Evolutionary conservation across 92 coral and sea anemone genomes (phyloP).

Genomic region (Palythoa caribaeorum): DNA sequence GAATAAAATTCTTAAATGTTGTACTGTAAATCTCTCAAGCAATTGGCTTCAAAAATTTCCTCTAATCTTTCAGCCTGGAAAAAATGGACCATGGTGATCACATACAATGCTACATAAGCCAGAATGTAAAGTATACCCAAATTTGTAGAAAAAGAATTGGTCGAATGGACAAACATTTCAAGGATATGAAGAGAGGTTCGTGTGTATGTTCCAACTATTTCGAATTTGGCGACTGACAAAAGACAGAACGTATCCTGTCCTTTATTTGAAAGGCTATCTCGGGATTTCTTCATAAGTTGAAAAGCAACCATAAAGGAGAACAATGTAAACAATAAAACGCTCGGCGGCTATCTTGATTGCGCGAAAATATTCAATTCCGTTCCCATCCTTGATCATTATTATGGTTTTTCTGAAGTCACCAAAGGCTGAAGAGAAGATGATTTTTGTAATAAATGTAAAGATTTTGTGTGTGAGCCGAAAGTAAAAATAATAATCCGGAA

Average conservation of each 20-base stretch:
- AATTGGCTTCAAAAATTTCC: not conserved
- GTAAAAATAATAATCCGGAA: too few species aligned
- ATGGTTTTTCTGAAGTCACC: not conserved
- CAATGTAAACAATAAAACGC: not conserved
- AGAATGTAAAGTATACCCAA: not conserved
- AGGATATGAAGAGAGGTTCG: not conserved
- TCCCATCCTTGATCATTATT: conserved; percentile 3
- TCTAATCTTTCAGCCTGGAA: not conserved
- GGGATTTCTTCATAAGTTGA: conserved; percentile 23
- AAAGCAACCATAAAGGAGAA: not conserved
- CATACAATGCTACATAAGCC: not conserved
- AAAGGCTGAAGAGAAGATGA: not conserved
- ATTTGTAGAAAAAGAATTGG: not conserved
- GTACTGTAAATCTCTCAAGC: not conserved
- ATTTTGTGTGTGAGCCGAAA: not conserved
- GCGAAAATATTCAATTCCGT: conserved; percentile 3
- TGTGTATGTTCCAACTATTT: conserved; percentile 51
- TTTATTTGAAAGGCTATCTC: conserved; percentile 52
- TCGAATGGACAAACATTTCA: too few species aligned
- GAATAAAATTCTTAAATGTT: too few species aligned
- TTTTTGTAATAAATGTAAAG: not conserved
- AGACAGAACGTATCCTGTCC: conserved; percentile 30
- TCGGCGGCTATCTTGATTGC: not conserved
- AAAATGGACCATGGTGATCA: not conserved
- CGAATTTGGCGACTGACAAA: conserved; percentile 44